phyloP scores from a whole-genome alignment of 2,797 vertebrate species.

The Argyrosomus regius region DNA sequence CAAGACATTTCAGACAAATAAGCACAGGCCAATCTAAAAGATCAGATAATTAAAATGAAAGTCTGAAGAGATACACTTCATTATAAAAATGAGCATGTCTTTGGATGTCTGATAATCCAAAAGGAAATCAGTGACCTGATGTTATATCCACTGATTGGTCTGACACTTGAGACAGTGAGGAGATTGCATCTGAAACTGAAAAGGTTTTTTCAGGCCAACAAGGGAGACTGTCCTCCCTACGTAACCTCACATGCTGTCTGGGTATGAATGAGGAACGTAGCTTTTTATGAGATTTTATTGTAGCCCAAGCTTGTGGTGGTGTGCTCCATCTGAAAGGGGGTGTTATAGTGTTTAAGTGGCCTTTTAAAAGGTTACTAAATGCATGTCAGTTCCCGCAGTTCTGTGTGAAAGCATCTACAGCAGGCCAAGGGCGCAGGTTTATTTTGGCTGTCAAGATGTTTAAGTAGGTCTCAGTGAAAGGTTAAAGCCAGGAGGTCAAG shows the following conservation, averaged over 20 bases:
- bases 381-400: constrained; percentile 8
- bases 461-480: constrained; percentile 62
- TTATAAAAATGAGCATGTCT: background rate
- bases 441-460: constrained; percentile 59
- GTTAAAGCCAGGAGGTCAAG: constrained; percentile 62
- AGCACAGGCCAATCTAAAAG: background rate
- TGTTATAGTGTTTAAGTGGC: constrained; percentile 33
- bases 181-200: constrained; percentile 2
- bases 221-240: background rate
- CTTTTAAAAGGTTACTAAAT: constrained; percentile 56
- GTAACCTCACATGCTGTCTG: background rate
- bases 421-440: constrained; percentile 38
- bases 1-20: background rate
- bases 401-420: constrained; percentile 26
- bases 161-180: constrained; percentile 4
- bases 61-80: background rate
- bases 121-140: background rate
- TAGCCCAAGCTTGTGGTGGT: background rate
- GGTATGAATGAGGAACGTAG: background rate
- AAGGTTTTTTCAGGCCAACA: background rate
- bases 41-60: constrained; percentile 4
- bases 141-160: constrained; percentile 27
- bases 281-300: background rate
- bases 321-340: background rate
- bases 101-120: constrained; percentile 5